Evolutionary conservation across 2,797 vertebrate species (phyloP).

Genomic region (Lepus oiostolus): DNA sequence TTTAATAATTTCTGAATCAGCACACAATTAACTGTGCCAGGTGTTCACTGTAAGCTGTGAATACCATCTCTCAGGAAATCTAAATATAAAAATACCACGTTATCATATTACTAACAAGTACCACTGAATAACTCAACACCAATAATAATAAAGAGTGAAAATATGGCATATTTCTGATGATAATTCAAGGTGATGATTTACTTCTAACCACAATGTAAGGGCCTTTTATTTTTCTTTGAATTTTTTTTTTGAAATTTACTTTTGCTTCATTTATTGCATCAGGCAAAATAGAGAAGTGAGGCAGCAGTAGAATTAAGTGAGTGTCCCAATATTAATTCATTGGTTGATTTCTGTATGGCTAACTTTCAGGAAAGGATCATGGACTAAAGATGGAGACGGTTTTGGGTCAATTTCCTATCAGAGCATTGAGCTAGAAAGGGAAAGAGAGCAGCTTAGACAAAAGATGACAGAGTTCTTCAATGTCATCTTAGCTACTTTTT

Average conservation of each 20-base stretch:
- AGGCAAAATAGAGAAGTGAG: constrained; percentile 47
- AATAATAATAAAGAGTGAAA: constrained; percentile 90
- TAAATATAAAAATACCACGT: constrained; percentile 92
- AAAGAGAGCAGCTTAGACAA: constrained; percentile 81
- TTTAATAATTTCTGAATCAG: constrained; percentile 88
- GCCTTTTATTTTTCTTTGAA: constrained; percentile 78
- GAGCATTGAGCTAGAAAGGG: constrained; percentile 75
- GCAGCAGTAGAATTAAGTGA: constrained; percentile 31
- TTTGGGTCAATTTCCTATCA: constrained; percentile 67
- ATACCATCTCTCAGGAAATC: constrained; percentile 88
- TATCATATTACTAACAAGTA: constrained; percentile 91
- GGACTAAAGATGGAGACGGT: constrained; percentile 12
- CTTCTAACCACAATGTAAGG: constrained; percentile 87
- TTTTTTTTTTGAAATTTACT: constrained; percentile 83
- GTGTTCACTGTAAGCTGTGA: constrained; percentile 89
- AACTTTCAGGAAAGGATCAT: constrained; percentile 81
- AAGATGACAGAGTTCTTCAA: constrained; percentile 72
- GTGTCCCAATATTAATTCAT: constrained; percentile 76
- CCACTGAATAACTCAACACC: constrained; percentile 93
- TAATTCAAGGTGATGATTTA: constrained; percentile 91
- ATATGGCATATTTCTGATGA: constrained; percentile 89
- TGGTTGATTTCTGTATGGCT: constrained; percentile 84
- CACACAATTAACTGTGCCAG: constrained; percentile 86
- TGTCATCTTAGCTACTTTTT: constrained; percentile 35
- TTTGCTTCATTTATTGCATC: constrained; percentile 83